Conservation (phyloP, 2,888 invertebrate genomes). For the Stratiomys singularior region DNA sequence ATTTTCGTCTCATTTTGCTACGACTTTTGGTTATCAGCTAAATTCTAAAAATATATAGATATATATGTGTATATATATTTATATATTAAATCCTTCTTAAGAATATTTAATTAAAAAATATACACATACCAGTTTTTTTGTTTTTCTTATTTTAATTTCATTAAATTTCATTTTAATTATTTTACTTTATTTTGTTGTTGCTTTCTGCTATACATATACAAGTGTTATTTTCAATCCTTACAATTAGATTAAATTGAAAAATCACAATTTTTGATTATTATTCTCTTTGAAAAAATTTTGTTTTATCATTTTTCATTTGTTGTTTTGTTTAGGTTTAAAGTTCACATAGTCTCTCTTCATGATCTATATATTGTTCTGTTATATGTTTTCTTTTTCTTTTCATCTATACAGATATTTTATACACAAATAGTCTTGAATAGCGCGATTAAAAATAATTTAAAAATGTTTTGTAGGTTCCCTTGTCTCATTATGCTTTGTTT, state of each 20-base stretch:
- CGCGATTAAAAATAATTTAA: not conserved
- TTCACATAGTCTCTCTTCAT: slow-evolving; percentile 12
- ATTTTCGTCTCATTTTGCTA: not conserved
- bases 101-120: slow-evolving; percentile 27
- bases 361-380: not conserved
- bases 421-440: not conserved
- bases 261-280: slow-evolving; percentile 41
- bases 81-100: slow-evolving; percentile 32
- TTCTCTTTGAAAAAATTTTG: not conserved
- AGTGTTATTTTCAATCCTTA: slow-evolving; percentile 1
- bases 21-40: not conserved
- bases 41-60: not conserved
- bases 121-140: slow-evolving; percentile 17
- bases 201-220: not conserved
- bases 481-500: not conserved
- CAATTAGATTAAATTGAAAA: slow-evolving; percentile 14
- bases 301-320: not conserved
- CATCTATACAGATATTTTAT: not conserved
- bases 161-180: slow-evolving; percentile 6
- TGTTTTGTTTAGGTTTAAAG: not conserved
- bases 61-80: not conserved
- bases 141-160: not conserved
- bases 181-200: not conserved
- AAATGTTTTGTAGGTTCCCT: slow-evolving; percentile 25
- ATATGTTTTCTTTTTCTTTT: not conserved